Evolutionary conservation across 2,888 invertebrate species (phyloP).

Genomic region (Trilocha varians): DNA sequence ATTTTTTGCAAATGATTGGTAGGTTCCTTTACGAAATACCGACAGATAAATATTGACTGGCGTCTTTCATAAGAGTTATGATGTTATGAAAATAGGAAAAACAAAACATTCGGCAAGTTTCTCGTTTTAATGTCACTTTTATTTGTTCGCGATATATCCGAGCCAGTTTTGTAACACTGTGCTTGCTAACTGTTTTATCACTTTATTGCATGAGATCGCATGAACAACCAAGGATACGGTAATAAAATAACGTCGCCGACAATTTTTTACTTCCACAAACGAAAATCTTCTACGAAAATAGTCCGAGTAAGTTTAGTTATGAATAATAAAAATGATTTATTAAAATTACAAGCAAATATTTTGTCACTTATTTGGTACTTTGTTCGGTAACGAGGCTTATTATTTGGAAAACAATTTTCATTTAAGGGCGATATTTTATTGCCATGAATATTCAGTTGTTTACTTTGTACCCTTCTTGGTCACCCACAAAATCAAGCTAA

Average conservation of each 20-base stretch:
- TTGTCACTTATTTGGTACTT: neutral
- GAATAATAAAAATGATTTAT: neutral
- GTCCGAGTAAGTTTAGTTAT: neutral
- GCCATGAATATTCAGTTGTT: conserved; percentile 6
- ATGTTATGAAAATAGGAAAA: conserved; percentile 47
- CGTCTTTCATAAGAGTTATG: conserved; percentile 31
- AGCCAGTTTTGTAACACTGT: conserved; percentile 50
- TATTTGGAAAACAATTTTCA: conserved; percentile 5
- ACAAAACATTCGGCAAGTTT: conserved; percentile 61
- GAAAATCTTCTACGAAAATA: neutral
- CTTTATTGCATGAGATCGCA: conserved; percentile 68
- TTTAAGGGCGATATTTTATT: conserved; percentile 6
- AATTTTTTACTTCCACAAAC: conserved; percentile 9
- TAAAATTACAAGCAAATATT: neutral
- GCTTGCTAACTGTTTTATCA: conserved; percentile 69
- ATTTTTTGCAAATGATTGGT: neutral
- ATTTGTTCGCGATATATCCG: conserved; percentile 63
- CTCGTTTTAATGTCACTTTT: conserved; percentile 60
- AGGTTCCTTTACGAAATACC: neutral
- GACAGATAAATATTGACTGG: too few relatives aligned
- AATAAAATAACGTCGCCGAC: conserved; percentile 53
- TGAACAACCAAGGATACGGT: conserved; percentile 53
- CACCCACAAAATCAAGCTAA: neutral
- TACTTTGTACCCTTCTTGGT: neutral
- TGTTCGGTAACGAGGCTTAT: neutral